Base-by-base conservation (phyloP, 2,888 invertebrate species). In the Catocala sponsa region DNA sequence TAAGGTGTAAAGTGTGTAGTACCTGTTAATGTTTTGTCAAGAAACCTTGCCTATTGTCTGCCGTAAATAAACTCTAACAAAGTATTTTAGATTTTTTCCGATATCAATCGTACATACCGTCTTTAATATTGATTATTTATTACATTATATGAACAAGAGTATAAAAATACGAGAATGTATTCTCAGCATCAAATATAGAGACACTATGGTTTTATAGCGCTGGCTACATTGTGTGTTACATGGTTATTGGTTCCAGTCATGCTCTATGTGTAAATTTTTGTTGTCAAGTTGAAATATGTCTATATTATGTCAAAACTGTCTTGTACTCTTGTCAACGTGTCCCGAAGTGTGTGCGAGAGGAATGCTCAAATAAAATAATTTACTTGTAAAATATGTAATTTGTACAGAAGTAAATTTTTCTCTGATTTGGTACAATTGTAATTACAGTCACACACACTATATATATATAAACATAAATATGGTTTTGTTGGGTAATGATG, bases 401-500 rank as follows among this genome's bases (percentile, higher is more conserved):
- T 72, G 50, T 72, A 61, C 55, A 66, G 44, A 63, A 73, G 56
- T 47, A 72, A 68, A 68, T 44, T 55, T 38, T 55, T 50, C 9
- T n/a, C 42, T 61, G 52, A 63, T 35, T 64, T 52, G 59, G 55
- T 70, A 55, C 48, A 68, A 62, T 65, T 62, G 53, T 54, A 33
- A 64, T 66, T 63, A 53, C 44, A 50, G 63, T 56, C 49, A 62
- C 49, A 62, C 49, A 52, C 5, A 47, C 2, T 25, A 4, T 25
- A 25, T 25, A 25, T 25, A 51, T 33, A 60, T 38, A 51, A 49
- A 63, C 12, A 75, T 55, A 61, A 71, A 38, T 59, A 96, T 96
- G 96, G 96, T 96, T 83, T 92, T 96, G 78, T 87, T 97, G 81
- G 95, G 95, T 80, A 96, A 96, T 87, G 96, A 96, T 74, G 93